Base-by-base conservation (phyloP, 2,888 invertebrate species). In the Ditula angustiorana region DNA sequence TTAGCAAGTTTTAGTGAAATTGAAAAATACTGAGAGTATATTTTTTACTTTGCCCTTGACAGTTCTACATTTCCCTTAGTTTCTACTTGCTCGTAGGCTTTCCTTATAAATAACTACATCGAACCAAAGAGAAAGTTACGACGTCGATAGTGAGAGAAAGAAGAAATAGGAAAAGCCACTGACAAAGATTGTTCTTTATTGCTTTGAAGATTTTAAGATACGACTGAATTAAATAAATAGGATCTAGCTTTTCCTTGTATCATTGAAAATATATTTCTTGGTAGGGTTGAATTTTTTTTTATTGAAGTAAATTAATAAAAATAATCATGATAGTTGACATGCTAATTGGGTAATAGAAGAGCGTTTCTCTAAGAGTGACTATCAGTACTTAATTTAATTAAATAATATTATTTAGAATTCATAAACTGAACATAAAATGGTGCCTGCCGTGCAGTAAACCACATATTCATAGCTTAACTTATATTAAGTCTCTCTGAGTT, bases 111-210 rank as follows among this genome's bases (percentile, higher is more conserved):
- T 35, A 30, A 44, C 44, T 30, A 28, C 26, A 37, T 2, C 8
- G 8, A 46, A 23, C 21, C 21, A n/a, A 57, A 57, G 44, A 24
- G 41, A 57, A 44, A 57, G 21, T 46, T 46, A 57, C 56, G 56
- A 57, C 2, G 56, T 13, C 30, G 21, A 21, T 52, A 33, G 13
- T 52, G 10, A 33, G 11, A 33, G 30, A 21, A 21, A 5, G 21
- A 44, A 44, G 8, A 44, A 33, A 21, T 52, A 7, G 23, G 23
- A 35, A 53, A 44, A 19, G n/a, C 52, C 33, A 21, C 11, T 30
- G 28, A 5, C 16, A 46, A 46, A 23, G n/a, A 46, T 46, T 0
- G 4, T 30, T 26, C n/a, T 44, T 30, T 46, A 46, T 33, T 8
- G 44, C 7, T 13, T 44, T 7, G 8, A 16, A 13, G 21, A 21